Evolutionary conservation across 1,140 invertebrate genomes (phyloP).

Genomic region (Tyrophagus putrescentiae): DNA sequence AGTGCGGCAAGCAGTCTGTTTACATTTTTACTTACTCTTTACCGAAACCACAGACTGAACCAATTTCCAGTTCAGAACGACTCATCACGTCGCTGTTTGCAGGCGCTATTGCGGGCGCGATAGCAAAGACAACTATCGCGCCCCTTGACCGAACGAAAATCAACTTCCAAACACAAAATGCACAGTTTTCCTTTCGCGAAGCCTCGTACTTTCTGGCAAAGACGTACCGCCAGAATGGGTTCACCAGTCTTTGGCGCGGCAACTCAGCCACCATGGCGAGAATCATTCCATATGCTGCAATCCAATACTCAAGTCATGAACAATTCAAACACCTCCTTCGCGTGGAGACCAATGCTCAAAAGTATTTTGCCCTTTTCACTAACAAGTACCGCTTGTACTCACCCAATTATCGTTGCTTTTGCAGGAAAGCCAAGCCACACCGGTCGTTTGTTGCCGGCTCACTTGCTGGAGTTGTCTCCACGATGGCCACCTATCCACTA

Average conservation of each 20-base stretch:
- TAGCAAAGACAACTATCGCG: slow-evolving; percentile 90
- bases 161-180: slow-evolving; percentile 70
- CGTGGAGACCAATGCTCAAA: slow-evolving; percentile 39
- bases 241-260: slow-evolving; percentile 76
- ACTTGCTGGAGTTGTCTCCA: slow-evolving; percentile 81
- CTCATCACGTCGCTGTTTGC: slow-evolving; percentile 37
- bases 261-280: slow-evolving; percentile 95
- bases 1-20: not conserved
- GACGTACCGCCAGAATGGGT: slow-evolving; percentile 35
- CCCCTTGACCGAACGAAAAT: slow-evolving; percentile 95
- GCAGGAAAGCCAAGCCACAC: slow-evolving; percentile 28
- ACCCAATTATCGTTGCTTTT: slow-evolving; percentile 16
- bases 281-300: slow-evolving; percentile 88
- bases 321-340: slow-evolving; percentile 74
- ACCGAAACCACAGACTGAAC: not conserved
- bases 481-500: slow-evolving; percentile 82
- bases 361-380: slow-evolving; percentile 12
- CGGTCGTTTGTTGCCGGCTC: slow-evolving; percentile 70
- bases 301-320: slow-evolving; percentile 92
- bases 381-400: not conserved
- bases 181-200: slow-evolving; percentile 57
- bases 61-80: not conserved
- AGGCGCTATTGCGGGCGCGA: slow-evolving; percentile 74
- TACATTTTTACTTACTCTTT: slow-evolving; percentile 4
- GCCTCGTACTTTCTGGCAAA: slow-evolving; percentile 58